Conservation (phyloP, 2,888 invertebrate species). For the Campoplex capitator region DNA sequence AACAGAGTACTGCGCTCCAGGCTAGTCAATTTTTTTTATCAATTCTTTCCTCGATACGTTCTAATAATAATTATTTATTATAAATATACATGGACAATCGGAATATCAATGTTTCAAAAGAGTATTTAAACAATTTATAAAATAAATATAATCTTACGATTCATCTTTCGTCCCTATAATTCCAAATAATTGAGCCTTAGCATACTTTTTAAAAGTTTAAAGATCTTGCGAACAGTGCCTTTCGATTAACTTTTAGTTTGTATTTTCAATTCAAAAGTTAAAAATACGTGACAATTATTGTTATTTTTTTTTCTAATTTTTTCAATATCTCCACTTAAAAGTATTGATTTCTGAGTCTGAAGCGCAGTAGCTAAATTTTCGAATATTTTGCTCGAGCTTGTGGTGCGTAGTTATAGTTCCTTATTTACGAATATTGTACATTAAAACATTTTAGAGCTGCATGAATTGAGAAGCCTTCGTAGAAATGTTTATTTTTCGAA, state of each 20-base stretch:
- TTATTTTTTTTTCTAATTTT: neutral
- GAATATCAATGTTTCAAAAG: neutral
- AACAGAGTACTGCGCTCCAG: neutral
- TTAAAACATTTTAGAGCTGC: conserved; percentile 2
- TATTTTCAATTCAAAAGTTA: neutral
- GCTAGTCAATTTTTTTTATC: neutral
- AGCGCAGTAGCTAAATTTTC: conserved; percentile 20
- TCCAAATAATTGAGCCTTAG: neutral
- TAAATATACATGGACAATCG: neutral
- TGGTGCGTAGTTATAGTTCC: neutral
- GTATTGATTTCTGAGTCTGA: neutral
- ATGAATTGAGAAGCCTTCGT: neutral
- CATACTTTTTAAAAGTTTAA: neutral
- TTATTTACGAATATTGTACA: neutral
- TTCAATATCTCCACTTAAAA: neutral
- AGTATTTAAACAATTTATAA: neutral
- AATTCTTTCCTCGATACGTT: neutral
- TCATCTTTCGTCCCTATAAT: neutral
- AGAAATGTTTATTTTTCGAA: neutral
- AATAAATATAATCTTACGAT: neutral
- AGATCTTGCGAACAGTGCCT: neutral
- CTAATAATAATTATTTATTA: neutral
- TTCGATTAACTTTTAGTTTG: neutral
- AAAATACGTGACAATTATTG: neutral
- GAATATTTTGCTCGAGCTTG: conserved; percentile 1